Evolutionary conservation across 2,797 vertebrate genomes (phyloP).

Genomic region (Gallinago solitaria): DNA sequence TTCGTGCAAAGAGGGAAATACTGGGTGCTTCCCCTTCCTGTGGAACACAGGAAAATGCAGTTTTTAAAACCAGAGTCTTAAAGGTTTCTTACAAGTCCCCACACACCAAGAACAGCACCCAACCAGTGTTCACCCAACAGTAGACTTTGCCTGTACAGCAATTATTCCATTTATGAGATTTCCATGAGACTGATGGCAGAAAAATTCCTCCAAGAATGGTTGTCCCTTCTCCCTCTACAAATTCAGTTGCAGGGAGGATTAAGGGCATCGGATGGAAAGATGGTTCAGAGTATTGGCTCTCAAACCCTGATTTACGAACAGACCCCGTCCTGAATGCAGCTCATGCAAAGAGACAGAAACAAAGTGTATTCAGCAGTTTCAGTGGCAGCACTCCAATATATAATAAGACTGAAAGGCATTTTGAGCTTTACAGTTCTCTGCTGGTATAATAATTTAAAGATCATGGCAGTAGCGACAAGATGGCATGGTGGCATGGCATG

Average conservation of each 20-base stretch:
- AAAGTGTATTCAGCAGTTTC: not conserved
- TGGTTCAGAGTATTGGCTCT: not conserved
- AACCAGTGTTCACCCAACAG: not conserved
- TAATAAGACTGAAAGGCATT: not conserved
- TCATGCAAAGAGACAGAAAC: not conserved
- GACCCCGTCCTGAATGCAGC: not conserved
- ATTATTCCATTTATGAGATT: not conserved
- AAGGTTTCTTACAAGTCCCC: not conserved
- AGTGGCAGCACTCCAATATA: not conserved
- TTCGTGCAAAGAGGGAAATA: not conserved
- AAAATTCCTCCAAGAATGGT: not conserved
- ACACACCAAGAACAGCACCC: not conserved
- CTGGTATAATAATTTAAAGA: not conserved
- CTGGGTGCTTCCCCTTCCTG: not conserved
- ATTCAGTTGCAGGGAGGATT: not conserved
- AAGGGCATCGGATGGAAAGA: not conserved
- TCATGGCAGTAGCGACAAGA: not conserved
- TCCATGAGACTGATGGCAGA: fast-evolving
- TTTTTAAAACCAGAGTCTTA: not conserved
- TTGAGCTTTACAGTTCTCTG: not conserved
- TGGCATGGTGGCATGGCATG: fast-evolving
- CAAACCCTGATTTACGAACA: not conserved
- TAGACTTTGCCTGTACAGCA: not conserved
- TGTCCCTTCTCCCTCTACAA: not conserved
- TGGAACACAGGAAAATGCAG: not conserved